Evolutionary conservation across 2,797 vertebrate species (phyloP), one percentile per base, ranked within the genome.

Genomic region (Gambusia yucatana): DNA sequence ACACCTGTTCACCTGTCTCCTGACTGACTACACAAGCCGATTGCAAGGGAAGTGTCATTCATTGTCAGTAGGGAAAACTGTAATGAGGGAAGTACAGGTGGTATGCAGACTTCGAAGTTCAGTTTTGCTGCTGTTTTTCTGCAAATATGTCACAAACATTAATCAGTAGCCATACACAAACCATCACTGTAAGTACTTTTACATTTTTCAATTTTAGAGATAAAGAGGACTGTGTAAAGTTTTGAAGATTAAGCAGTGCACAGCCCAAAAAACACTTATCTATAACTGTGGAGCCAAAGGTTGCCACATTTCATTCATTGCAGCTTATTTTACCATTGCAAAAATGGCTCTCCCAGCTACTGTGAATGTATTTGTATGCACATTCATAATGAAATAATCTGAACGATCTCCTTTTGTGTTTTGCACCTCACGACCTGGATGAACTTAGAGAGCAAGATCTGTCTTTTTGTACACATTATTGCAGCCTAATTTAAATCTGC

Each of bases 1-100:
- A 86, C 93, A 93, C 88, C 91, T 91, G 88, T 77, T 77, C 70
- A 77, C 74, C 77, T 85, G 65, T 76, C 69, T 78, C 59, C 78
- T 82, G 28, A 78, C 76, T 84, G 84, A 84, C 89, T 84, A 65
- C 77, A 84, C 78, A 61, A 75, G 70, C 78, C 8, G 55, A 83
- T 67, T 79, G 76, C 81, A 72, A 44, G 43, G 79, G 59, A 76
- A 86, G 71, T 73, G 52, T 67, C 75, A 74, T 55, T 82, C 55
- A 75, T 79, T 84, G 83, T 89, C 78, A 77, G 80, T 77, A 25
- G 82, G 59, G 76, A 69, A 65, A 20, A 82, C 59, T 72, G 30
- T 77, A 71, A 89, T 57, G 72, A 84, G 55, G 36, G 80, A 77
- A 83, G 83, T 43, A 83, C 84, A 72, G 61, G 73, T 73, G 47